Evolutionary conservation across 2,113 vertebrate species (phyloP).

Genomic region (Eidolon helvum): DNA sequence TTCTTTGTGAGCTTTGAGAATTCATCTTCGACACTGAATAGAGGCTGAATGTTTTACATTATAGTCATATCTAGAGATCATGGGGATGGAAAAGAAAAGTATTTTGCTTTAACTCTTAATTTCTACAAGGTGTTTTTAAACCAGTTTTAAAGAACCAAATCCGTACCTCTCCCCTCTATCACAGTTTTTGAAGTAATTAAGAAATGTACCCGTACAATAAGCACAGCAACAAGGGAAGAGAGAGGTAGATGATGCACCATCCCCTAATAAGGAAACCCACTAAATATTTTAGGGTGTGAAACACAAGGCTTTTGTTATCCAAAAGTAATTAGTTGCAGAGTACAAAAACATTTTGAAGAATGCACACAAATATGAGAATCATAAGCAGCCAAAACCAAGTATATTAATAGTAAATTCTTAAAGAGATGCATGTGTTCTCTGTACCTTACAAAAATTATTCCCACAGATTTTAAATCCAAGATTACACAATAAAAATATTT

Average conservation of each 20-base stretch:
- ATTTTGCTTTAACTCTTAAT: conserved; percentile 41
- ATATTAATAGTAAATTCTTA: conserved; percentile 20
- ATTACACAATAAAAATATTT: conserved; percentile 50
- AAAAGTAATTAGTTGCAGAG: conserved; percentile 42
- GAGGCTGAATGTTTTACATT: conserved; percentile 26
- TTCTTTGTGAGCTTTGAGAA: conserved; percentile 46
- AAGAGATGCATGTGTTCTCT: conserved; percentile 17
- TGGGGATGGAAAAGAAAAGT: conserved; percentile 1
- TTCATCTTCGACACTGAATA: not conserved
- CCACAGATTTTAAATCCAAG: conserved; percentile 14
- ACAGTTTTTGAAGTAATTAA: conserved; percentile 40
- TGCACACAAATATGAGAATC: conserved; percentile 16
- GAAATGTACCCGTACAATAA: conserved; percentile 1
- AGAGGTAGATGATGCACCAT: conserved; percentile 32
- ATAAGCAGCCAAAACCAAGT: not conserved
- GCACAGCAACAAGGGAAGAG: conserved; percentile 18
- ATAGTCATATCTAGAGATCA: conserved; percentile 10
- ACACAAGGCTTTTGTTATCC: conserved; percentile 50
- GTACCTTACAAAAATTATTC: conserved; percentile 50
- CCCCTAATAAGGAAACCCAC: conserved; percentile 34
- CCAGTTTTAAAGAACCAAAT: conserved; percentile 3
- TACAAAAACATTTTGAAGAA: conserved; percentile 42
- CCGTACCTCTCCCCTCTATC: conserved; percentile 38
- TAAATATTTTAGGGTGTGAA: conserved; percentile 7
- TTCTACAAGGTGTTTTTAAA: conserved; percentile 18